These are phyloP conservation scores for Isurus oxyrinchus DNA, from an alignment of 2,113 vertebrate species.

Conservation along the genomic window DNA sequence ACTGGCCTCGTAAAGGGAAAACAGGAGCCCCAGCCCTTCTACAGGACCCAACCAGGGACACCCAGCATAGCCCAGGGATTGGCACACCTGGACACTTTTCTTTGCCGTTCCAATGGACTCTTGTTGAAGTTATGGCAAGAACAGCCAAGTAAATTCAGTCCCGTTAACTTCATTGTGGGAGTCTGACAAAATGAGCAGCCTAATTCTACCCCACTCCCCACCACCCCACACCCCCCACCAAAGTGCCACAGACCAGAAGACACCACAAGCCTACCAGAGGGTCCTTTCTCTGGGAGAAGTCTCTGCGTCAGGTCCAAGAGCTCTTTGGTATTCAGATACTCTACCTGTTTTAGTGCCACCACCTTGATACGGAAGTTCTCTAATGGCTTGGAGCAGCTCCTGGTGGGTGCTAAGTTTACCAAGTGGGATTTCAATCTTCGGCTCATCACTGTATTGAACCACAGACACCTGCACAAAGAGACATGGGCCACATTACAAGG, in stretches of 20 bases:
- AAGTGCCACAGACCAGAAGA: too few species aligned
- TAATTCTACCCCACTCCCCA: neutral
- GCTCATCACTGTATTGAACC: neutral
- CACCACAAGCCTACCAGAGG: neutral
- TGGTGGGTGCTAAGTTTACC: neutral
- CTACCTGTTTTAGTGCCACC: conserved; percentile 25
- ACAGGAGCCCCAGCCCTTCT: neutral
- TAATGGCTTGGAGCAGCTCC: conserved; percentile 5
- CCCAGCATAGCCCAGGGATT: neutral
- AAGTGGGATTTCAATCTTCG: neutral
- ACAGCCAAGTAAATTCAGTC: neutral
- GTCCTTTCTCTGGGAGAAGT: neutral
- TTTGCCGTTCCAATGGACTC: neutral
- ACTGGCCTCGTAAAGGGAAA: neutral
- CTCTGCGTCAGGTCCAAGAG: neutral
- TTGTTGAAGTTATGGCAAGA: neutral
- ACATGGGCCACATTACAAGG: neutral
- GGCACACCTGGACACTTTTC: neutral
- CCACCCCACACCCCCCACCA: too few species aligned
- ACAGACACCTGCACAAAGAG: neutral
- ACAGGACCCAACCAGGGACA: neutral
- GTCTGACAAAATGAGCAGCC: neutral
- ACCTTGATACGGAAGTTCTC: neutral
- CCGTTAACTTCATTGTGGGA: neutral
- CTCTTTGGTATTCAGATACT: neutral